Base-by-base conservation (phyloP, 2,888 invertebrate species). In the Pachydiplax longipennis region DNA sequence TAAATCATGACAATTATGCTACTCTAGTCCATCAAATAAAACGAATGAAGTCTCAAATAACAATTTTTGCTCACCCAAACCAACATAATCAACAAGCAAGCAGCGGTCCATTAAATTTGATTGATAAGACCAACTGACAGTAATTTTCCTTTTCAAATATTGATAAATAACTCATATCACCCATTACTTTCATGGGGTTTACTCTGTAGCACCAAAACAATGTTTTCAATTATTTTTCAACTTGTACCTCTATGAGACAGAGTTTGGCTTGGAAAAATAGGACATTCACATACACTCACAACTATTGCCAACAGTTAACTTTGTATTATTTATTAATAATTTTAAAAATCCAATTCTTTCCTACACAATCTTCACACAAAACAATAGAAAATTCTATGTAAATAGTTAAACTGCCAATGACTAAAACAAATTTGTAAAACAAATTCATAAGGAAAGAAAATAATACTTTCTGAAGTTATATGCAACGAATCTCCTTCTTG, bases 141-240 rank as follows among this genome's bases (percentile, higher is more conserved):
- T 31, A 73, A 73, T 31, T 22, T n/a, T 31, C 22, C 6, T 31
- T 31, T 31, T 25, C 31, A 31, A 73, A 13, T 13, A 73, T 73
- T 15, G 22, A 25, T 61, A 61, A 73, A 73, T 12, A 31, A 73
- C 31, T 25, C 25, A 53, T 53, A 73, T 73, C 6, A 31, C 13
- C 25, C 31, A 25, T 73, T 31, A 10, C 35, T 87, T 37, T 37
- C 35, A 37, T 61, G 37, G 65, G 87, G 87, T 22, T 37, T 65
- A 22, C 35, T 87, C 35, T 18, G 35, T 87, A 87, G 87, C 87
- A 87, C 87, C 87, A 87, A 61, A 37, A 87, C 15, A 25, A 73
- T 25, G 73, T 25, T 73, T 73, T 73, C n/a, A 73, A 73, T 73
- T 73, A 73, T 2, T 73, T 31, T 73, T 25, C 25, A 73, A 73